Evolutionary conservation across 2,888 invertebrate genomes (phyloP).

Genomic region (Periphyllus acericola): DNA sequence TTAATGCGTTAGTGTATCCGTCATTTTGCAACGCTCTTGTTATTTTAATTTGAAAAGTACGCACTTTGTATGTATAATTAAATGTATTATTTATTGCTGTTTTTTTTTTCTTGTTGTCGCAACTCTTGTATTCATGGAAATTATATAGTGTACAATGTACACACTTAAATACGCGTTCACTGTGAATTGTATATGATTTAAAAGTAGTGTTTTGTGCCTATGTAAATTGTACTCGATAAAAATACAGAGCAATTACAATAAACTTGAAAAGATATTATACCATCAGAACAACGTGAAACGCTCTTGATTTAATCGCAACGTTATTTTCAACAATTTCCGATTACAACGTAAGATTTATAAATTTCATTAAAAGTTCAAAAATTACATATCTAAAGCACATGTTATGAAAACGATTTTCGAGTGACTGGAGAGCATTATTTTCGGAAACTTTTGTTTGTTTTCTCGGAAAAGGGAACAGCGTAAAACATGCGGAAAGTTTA

Average conservation of each 20-base stretch:
- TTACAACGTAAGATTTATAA: not conserved
- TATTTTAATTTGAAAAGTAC: not conserved
- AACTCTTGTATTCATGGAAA: conserved; percentile 13
- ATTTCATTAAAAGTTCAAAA: not conserved
- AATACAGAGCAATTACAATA: conserved; percentile 11
- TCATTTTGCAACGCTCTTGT: not conserved
- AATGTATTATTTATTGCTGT: not conserved
- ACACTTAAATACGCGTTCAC: conserved; percentile 6
- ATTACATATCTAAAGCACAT: not conserved
- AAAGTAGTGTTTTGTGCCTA: not conserved
- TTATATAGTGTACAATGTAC: too few relatives aligned
- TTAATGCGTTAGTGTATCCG: not conserved
- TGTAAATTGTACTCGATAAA: not conserved
- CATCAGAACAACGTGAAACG: not conserved
- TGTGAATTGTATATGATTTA: not conserved
- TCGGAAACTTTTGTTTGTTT: conserved; percentile 17
- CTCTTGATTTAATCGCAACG: not conserved
- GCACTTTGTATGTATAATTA: not conserved
- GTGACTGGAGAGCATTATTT: not conserved
- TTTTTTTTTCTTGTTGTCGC: not conserved
- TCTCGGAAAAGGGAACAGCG: not conserved
- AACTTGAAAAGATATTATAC: not conserved
- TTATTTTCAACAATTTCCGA: not conserved
- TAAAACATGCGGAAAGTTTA: not conserved
- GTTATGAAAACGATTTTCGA: not conserved